Percentiles rank a stretch among this genome's conserved stretches.
Conservation (phyloP, 2,888 invertebrate genomes). For the Drosophila nigricruria region DNA sequence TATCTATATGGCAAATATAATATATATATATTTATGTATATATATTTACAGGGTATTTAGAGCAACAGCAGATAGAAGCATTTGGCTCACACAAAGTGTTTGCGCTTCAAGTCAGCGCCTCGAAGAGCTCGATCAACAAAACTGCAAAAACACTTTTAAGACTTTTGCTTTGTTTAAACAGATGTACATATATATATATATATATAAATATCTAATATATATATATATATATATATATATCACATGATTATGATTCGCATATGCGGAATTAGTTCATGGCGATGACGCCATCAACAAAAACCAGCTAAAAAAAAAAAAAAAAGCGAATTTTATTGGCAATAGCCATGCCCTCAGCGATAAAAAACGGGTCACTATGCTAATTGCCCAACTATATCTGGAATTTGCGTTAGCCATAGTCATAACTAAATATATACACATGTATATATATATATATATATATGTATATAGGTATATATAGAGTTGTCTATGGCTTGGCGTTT, state of each 20-base stretch:
- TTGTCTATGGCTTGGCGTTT: conserved; percentile 35
- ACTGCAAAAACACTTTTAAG: conserved; percentile 20
- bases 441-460: not conserved
- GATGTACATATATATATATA: not conserved
- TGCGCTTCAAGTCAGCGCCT: conserved; percentile 9
- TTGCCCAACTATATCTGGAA: conserved; percentile 21
- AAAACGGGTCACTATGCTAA: conserved; percentile 58
- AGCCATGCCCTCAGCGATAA: conserved; percentile 1
- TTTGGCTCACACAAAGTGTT: not conserved
- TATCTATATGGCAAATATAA: no score
- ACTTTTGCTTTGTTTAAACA: conserved; percentile 1
- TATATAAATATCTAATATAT: not conserved
- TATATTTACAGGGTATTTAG: not conserved
- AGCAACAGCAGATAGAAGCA: not conserved
- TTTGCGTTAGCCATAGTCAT: not conserved
- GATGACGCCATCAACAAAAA: conserved; percentile 47
- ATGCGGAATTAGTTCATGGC: conserved; percentile 62
- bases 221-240: conserved; percentile 12
- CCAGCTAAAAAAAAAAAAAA: conserved; percentile 1
- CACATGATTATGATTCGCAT: conserved; percentile 56
- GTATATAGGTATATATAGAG: not conserved
- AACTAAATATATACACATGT: conserved; percentile 6
- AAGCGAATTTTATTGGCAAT: conserved; percentile 31
- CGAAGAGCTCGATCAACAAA: conserved; percentile 51
- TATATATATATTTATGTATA: not conserved